phyloP scores from a whole-genome alignment of 2,888 invertebrate species.

The Opisthograptis luteolata region DNA sequence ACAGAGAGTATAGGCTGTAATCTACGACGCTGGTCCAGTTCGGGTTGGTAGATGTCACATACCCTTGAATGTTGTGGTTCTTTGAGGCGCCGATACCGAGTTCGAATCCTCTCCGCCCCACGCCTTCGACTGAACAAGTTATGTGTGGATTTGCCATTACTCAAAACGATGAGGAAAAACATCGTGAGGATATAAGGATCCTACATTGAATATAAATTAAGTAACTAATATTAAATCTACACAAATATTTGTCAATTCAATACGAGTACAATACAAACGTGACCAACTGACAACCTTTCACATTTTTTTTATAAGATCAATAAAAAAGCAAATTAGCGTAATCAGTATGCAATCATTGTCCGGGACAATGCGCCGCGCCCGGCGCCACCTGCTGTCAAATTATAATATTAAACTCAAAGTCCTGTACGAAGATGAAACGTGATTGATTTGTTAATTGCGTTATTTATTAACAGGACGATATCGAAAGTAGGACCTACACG shows the following conservation, averaged over 20 bases:
- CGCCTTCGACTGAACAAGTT: too few species aligned
- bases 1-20: too few species aligned
- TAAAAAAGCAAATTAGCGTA: conserved; percentile 2
- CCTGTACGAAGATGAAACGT: conserved; percentile 5
- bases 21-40: too few species aligned
- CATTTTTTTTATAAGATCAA: conserved; percentile 15
- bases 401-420: conserved; percentile 2
- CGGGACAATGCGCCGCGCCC: conserved; percentile 4
- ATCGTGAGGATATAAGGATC: too few species aligned
- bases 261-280: conserved; percentile 3
- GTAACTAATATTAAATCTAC: not conserved
- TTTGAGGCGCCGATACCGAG: too few species aligned
- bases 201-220: not conserved
- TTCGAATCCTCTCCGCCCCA: too few species aligned
- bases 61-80: too few species aligned
- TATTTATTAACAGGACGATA: not conserved
- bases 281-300: conserved; percentile 17
- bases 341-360: conserved; percentile 9
- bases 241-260: conserved; percentile 15
- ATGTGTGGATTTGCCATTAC: too few species aligned
- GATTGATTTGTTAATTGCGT: conserved; percentile 3
- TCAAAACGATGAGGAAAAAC: too few species aligned
- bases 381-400: conserved; percentile 1
- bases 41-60: too few species aligned
- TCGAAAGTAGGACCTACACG: too few species aligned